These are phyloP conservation scores for Orius laevigatus DNA, from an alignment of 1,140 invertebrate genomes.

Conservation along the genomic window DNA sequence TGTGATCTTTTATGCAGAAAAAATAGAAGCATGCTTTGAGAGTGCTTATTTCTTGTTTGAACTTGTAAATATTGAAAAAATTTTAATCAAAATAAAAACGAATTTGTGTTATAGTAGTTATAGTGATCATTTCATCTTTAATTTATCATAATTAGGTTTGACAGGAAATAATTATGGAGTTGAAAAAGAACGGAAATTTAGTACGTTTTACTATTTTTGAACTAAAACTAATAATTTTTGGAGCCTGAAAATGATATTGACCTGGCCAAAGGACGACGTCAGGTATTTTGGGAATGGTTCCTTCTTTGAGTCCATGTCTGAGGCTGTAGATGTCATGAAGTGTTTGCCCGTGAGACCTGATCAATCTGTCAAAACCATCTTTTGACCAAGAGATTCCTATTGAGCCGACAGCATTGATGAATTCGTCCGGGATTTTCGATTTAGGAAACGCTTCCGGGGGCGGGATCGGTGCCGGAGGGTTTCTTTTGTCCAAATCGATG, in stretches of 20 bases:
- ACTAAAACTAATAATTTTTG: no score
- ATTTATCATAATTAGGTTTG: no score
- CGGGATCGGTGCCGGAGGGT: constrained; percentile 19
- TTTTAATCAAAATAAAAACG: no score
- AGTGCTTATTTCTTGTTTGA: no score
- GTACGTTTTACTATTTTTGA: no score
- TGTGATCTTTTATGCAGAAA: no score
- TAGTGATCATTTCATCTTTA: no score
- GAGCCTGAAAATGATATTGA: constrained; percentile 25
- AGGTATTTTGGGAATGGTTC: constrained; percentile 66
- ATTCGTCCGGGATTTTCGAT: constrained; percentile 32
- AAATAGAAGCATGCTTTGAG: no score
- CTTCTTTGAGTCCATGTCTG: constrained; percentile 31
- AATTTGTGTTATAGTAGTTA: no score
- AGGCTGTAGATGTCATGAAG: constrained; percentile 75
- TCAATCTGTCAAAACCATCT: constrained; percentile 66
- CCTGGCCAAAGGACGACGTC: constrained; percentile 88
- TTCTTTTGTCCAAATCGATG: constrained; percentile 31
- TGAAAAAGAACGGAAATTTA: no score
- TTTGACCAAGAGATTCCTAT: constrained; percentile 53
- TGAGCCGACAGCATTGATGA: constrained; percentile 41
- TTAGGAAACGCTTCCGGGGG: constrained; percentile 35
- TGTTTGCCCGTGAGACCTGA: constrained; percentile 90
- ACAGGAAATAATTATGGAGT: no score
- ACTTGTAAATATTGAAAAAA: no score